Evolutionary conservation across 2,888 invertebrate species (phyloP).

Genomic region (Torymus texanus): DNA sequence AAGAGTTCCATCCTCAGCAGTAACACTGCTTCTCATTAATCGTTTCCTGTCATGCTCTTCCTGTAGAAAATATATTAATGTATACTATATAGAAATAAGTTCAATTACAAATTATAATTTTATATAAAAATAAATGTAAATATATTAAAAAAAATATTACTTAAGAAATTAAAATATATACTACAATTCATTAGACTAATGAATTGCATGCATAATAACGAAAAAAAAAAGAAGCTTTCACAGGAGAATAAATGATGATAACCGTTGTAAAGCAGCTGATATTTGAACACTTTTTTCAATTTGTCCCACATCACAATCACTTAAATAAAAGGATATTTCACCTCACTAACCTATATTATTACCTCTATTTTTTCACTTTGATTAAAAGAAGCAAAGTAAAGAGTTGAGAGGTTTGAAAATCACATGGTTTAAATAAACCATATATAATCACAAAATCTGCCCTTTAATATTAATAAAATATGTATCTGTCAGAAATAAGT

Average conservation of each 20-base stretch:
- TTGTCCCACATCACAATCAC: conserved; percentile 56
- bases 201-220: conserved; percentile 32
- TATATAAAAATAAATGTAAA: conserved; percentile 21
- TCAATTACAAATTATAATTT: too few relatives aligned
- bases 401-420: conserved; percentile 42
- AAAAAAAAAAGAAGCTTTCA: conserved; percentile 51
- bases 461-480: conserved; percentile 42
- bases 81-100: conserved; percentile 16
- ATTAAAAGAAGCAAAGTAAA: conserved; percentile 58
- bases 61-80: conserved; percentile 62
- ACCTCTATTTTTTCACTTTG: conserved; percentile 50
- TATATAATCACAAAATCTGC: conserved; percentile 24
- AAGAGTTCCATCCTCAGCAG: conserved; percentile 73
- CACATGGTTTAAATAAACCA: conserved; percentile 33
- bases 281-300: conserved; percentile 50
- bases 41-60: conserved; percentile 73
- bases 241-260: conserved; percentile 51
- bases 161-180: conserved; percentile 36
- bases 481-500: conserved; percentile 40
- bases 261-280: conserved; percentile 47
- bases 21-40: conserved; percentile 73
- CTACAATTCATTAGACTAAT: conserved; percentile 48
- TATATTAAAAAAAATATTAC: conserved; percentile 27
- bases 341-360: conserved; percentile 51
- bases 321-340: conserved; percentile 43